phyloP scores from a whole-genome alignment of 2,797 vertebrate species.

The Arrhamphus sclerolepis region DNA sequence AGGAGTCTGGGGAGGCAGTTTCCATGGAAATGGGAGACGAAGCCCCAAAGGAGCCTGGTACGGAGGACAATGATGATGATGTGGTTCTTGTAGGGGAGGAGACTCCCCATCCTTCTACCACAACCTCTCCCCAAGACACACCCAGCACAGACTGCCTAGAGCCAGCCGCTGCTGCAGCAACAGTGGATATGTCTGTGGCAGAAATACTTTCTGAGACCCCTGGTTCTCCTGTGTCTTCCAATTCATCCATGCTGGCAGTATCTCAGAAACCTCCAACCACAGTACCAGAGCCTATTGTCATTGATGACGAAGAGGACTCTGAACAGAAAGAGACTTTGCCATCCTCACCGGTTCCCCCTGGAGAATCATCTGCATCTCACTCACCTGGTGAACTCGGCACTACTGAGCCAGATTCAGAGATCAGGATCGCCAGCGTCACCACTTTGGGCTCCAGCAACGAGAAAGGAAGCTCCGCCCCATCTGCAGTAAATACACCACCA shows the following conservation, averaged over 20 bases:
- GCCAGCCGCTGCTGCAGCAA: constrained; percentile 66
- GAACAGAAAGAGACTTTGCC: constrained; percentile 80
- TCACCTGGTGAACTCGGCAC: constrained; percentile 81
- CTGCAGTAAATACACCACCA: constrained; percentile 36
- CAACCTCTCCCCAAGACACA: constrained; percentile 75
- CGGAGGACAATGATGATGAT: constrained; percentile 91
- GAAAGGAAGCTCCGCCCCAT: constrained; percentile 41
- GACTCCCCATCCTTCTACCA: constrained; percentile 70
- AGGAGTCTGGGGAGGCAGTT: constrained; percentile 82
- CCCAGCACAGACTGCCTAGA: constrained; percentile 83
- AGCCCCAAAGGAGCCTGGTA: constrained; percentile 56
- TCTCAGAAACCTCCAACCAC: constrained; percentile 79
- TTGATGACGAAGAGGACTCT: constrained; percentile 95
- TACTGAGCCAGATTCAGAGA: constrained; percentile 96
- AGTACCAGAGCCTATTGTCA: constrained; percentile 93
- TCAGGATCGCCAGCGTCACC: constrained; percentile 96
- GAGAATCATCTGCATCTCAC: constrained; percentile 37
- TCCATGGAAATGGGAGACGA: constrained; percentile 77
- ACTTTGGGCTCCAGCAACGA: constrained; percentile 86
- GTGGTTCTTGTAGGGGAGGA: constrained; percentile 93
- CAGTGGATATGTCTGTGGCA: constrained; percentile 65
- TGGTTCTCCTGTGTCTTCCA: constrained; percentile 69
- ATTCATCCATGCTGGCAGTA: constrained; percentile 38
- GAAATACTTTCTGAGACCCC: constrained; percentile 67
- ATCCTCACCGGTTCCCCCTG: constrained; percentile 47